phyloP scores from a whole-genome alignment of 2,888 invertebrate genomes.

The Eurytoma californica region DNA sequence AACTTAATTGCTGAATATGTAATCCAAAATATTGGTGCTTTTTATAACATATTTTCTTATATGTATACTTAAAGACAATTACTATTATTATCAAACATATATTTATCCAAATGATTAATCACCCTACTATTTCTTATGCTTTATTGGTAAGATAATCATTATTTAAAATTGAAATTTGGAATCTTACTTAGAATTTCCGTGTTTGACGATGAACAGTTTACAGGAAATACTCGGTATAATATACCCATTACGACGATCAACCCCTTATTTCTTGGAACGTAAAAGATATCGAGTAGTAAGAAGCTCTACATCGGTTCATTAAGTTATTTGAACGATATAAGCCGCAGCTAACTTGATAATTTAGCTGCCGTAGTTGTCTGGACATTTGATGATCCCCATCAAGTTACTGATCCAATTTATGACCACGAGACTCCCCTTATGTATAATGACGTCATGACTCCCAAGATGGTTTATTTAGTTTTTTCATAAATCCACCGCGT shows the following conservation, averaged over 20 bases:
- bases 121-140: no score
- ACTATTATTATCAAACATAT: no score
- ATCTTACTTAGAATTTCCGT: no score
- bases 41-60: no score
- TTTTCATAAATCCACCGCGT: neutral
- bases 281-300: neutral
- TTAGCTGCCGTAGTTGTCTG: conserved; percentile 13
- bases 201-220: no score
- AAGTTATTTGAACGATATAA: conserved; percentile 27
- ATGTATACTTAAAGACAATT: no score
- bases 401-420: conserved; percentile 40
- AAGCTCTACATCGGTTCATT: conserved; percentile 22
- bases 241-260: neutral
- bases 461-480: conserved; percentile 4
- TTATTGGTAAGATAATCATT: no score
- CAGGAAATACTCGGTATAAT: neutral
- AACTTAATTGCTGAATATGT: no score
- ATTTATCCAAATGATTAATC: no score
- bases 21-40: no score
- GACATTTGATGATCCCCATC: conserved; percentile 48
- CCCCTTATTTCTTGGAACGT: conserved; percentile 3
- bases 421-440: conserved; percentile 9
- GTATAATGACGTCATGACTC: conserved; percentile 28
- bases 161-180: no score
- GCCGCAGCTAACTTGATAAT: conserved; percentile 20